Base-by-base conservation (phyloP, 2,113 vertebrate species). In the Cromileptes altivelis region DNA sequence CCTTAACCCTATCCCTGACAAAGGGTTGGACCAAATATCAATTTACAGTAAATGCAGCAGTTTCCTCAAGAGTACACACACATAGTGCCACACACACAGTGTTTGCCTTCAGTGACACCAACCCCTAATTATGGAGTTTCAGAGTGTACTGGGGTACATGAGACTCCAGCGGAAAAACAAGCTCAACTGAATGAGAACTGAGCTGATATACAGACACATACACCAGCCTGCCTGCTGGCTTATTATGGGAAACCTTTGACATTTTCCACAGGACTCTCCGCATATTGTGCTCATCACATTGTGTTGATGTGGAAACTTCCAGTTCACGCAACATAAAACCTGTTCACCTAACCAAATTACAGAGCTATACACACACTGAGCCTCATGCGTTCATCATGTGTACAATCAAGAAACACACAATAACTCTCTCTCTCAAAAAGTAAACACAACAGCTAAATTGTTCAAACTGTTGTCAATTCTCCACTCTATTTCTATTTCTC, bases 71-170 rank as follows among this genome's bases (percentile, higher is more conserved):
- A 37, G 33, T 37, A 68, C 55, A 62, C 70, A 67, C 13, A 67
- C 53, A 45, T 45, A 45, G 42, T 45, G 42, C 8, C 42, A 73
- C 73, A 78, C 73, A 78, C 75, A 77, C 70, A 75, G 57, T 23
- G 70, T 76, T 71, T 81, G 78, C 76, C 84, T 76, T 80, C 53
- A 74, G 82, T 85, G 84, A 89, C 89, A 90, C 77, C 67, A 58
- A 84, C 76, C 64, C 55, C 79, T 91, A 85, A 93, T 92, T 92
- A 91, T 42, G 77, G 73, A 81, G 85, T 78, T 79, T 58, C 49
- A 65, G 68, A 88, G 72, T 78, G 78, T 70, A 52, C 85, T 23
- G 45, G 64, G 76, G 77, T 84, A 57, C 80, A 81, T 56, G 75
- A 70, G 77, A 80, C 82, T 86, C 79, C 37, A 37, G 72, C 19